Evolutionary conservation across 2,888 invertebrate genomes (phyloP), one percentile per base, ranked within the genome.

Genomic region (Drosophila yooni): DNA sequence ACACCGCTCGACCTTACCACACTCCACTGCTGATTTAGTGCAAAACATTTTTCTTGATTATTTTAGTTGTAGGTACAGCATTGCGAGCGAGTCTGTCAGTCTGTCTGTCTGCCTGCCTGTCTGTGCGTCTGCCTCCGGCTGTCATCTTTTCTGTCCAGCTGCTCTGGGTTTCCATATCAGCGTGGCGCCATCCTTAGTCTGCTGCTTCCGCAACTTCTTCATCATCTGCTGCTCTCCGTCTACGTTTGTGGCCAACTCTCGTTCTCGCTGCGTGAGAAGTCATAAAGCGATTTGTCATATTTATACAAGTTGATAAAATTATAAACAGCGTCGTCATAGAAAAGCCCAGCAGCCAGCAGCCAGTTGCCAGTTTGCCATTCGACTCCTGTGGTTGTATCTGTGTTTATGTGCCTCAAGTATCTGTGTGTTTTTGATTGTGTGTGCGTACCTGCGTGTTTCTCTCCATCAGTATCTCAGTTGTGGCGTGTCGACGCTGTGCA

Each of bases 271-370:
- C 79, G 85, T 81, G 82, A 89, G 83, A 89, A 87, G 87, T 90
- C 82, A 87, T 80, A 87, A 88, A 90, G 90, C 89, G 90, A 90
- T 90, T 90, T 90, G 91, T 90, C 89, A 90, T 90, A 90, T 90
- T 90, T 90, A 90, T 91, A 87, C 89, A 90, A 88, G 85, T 91
- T 89, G 89, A 89, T 89, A 89, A 89, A 89, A 90, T 90, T 91
- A 91, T 88, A 89, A 89, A 83, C 87, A 88, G 89, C 85, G 53
- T 53, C 70, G 70, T 62, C 74, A 59, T 70, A 67, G 43, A 54
- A 38, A 46, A 56, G 51, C 27, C 56, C 36, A 61, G 31, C 60
- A 67, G 68, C 68, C 43, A 34, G 56, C 57, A 38, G 34, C 33
- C 43, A 52, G 57, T 58, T 40, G 68, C 68, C 46, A 34, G 57